Evolutionary conservation across 2,888 invertebrate species (phyloP), one percentile per base, ranked within the genome.

Genomic region (Hirtodrosophila cameraria): DNA sequence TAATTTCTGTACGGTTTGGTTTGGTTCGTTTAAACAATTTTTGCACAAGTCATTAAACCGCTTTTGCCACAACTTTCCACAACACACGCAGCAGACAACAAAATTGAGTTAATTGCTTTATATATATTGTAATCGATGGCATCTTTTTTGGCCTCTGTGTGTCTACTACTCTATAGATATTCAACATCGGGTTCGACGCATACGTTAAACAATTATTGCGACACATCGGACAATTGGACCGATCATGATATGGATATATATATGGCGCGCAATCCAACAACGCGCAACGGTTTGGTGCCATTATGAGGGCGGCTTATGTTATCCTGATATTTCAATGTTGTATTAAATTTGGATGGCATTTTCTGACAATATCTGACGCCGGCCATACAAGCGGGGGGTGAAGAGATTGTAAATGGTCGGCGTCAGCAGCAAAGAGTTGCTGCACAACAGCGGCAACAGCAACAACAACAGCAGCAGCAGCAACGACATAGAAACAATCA

Each of bases 191-290:
- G 96, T 73, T 96, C 96, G 20, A 94, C 94, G 39, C 94, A 96
- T 81, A 96, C 96, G 38, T 92, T 96, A 86, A 96, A 94, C 88
- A 94, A 96, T 90, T 96, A 96, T 90, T 96, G 96, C 90, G 97
- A 97, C 89, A 97, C 96, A 89, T 95, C 96, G 45, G 96, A 96
- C 90, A 96, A 96, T 90, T 97, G 97, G 97, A 97, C 97, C 80
- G 97, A 97, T 91, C 97, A 97, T 90, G 97, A 97, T 89, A 97
- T 97, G 96, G 97, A 97, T 86, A 97, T 97, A 87, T 97, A 97
- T 91, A 97, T 97, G 95, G 96, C 97, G 60, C 94, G 97, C 88
- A 97, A 97, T 92, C 96, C 96, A 65, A 96, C 96, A 42, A 94
- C 96, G 55, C 93, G 96, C 86, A 95, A 96, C 89, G 96, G 96